Conservation (phyloP, 2,888 invertebrate genomes). For the Acrobasis consociella region DNA sequence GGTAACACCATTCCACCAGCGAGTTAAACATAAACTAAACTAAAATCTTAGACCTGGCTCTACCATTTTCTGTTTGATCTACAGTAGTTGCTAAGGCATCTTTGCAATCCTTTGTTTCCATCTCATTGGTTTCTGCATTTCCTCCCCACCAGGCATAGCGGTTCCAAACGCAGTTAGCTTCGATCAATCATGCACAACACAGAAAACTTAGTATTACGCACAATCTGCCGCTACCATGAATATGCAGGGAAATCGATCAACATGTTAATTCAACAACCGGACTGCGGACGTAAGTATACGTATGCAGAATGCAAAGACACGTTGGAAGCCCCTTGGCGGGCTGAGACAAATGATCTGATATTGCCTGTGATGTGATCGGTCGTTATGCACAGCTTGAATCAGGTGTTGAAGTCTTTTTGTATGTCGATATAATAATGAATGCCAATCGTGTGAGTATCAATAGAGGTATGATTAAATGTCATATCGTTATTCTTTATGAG, state of each 20-base stretch:
- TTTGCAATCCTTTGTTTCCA: not conserved
- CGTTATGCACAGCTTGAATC: constrained; percentile 15
- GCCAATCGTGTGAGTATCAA: not conserved
- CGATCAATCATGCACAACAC: constrained; percentile 34
- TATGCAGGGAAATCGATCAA: constrained; percentile 57
- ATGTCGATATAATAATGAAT: constrained; percentile 4
- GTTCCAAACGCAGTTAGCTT: constrained; percentile 27
- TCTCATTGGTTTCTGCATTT: not conserved
- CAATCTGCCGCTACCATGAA: constrained; percentile 44
- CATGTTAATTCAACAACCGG: constrained; percentile 50
- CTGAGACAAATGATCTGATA: constrained; percentile 1
- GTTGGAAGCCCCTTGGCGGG: constrained; percentile 25
- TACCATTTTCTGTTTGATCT: no score
- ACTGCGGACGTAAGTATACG: constrained; percentile 41
- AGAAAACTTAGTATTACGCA: constrained; percentile 32
- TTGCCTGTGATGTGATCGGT: constrained; percentile 1
- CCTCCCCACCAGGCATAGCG: constrained; percentile 3
- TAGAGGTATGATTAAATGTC: not conserved
- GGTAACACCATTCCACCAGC: no score
- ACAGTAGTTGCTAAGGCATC: not conserved
- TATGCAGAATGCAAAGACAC: constrained; percentile 30
- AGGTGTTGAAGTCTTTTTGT: constrained; percentile 4
- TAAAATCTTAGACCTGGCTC: no score
- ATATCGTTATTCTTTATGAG: constrained; percentile 2
- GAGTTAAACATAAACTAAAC: no score